A percentile compares a stretch with the other conserved stretches of the same genome.
Conservation (phyloP, 2,797 vertebrate genomes). For the Clarias platycephalus region DNA sequence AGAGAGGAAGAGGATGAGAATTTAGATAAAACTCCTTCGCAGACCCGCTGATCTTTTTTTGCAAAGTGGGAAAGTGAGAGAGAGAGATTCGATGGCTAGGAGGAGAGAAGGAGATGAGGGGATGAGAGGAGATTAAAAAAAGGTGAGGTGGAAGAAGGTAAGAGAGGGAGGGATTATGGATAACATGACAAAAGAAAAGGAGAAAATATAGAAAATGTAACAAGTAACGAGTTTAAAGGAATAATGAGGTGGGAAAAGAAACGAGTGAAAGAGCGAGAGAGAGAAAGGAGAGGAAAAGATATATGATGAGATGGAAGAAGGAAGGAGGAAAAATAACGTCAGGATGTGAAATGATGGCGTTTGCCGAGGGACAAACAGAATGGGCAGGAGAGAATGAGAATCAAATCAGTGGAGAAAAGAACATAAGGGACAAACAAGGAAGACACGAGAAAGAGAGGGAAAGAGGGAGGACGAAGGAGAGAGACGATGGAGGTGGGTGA, state of each 20-base stretch:
- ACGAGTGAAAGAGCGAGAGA: slow-evolving; percentile 40
- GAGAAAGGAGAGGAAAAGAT: slow-evolving; percentile 1
- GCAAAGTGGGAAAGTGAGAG: neutral
- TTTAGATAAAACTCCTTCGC: neutral
- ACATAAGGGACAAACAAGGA: slow-evolving; percentile 27
- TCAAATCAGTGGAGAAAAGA: slow-evolving; percentile 10
- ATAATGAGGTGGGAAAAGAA: slow-evolving; percentile 35
- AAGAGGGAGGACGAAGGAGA: slow-evolving; percentile 42
- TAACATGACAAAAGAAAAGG: neutral
- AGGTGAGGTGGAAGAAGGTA: neutral
- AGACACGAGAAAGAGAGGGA: slow-evolving; percentile 37
- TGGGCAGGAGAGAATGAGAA: slow-evolving; percentile 18
- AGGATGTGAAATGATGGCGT: slow-evolving; percentile 20
- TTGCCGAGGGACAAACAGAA: slow-evolving; percentile 44
- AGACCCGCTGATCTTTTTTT: too few species aligned
- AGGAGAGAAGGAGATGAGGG: neutral
- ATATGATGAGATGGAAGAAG: slow-evolving; percentile 33
- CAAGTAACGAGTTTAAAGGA: neutral
- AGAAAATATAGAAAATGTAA: neutral
- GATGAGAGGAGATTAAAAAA: neutral
- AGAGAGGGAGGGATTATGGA: neutral
- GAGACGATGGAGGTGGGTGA: slow-evolving; percentile 62
- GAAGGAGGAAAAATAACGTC: slow-evolving; percentile 2
- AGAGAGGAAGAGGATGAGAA: too few species aligned
- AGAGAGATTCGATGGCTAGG: neutral